Base-by-base conservation (phyloP, 2,797 vertebrate species). In the Novumbra hubbsi region DNA sequence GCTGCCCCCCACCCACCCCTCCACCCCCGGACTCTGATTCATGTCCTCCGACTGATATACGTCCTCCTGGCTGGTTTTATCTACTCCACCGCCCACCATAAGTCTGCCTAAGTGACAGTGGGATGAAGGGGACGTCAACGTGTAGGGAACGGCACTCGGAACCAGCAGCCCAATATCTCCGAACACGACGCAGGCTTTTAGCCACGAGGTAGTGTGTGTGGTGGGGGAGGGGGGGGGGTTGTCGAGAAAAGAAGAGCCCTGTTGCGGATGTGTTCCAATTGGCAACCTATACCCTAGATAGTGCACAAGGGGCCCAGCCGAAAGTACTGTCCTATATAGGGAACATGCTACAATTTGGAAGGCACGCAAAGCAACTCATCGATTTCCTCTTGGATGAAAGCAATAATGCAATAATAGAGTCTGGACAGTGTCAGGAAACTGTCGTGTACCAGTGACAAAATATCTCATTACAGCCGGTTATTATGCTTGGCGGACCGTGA, bases 401-500 rank as follows among this genome's bases (percentile, higher is more conserved):
- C 9, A 45, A 45, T 45, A 45, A 45, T 45, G 41, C 41, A 45
- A 45, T 45, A 45, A 45, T 45, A 45, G 1, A 12, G 41, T 45
- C 41, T 45, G 41, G 41, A 45, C 52, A 57, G 7, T 57, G 52
- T n/a, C 41, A 8, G 41, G 41, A 45, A 19, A 57, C 52, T 57
- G 52, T n/a, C 21, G 21, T 21, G 21, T 12, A 14, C 21, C 60
- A 63, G 21, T 63, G 21, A 62, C 60, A 63, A 21, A 4, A 63
- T 28, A 63, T 63, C 19, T 21, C 27, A 28, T 63, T 28, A 63
- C 12, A 4, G 19, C 14, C 21, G 52, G 21, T 28, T 27, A 74
- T 81, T 38, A 28, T 72, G 76, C 73, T 77, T 52, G 57, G 70
- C 72, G 73, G 74, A 84, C 77, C 72, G 57, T 76, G 67, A 73